Percentiles rank a stretch among this genome's conserved stretches.
phyloP scores from a whole-genome alignment of 1,140 invertebrate species.

The Asbolus verrucosus region DNA sequence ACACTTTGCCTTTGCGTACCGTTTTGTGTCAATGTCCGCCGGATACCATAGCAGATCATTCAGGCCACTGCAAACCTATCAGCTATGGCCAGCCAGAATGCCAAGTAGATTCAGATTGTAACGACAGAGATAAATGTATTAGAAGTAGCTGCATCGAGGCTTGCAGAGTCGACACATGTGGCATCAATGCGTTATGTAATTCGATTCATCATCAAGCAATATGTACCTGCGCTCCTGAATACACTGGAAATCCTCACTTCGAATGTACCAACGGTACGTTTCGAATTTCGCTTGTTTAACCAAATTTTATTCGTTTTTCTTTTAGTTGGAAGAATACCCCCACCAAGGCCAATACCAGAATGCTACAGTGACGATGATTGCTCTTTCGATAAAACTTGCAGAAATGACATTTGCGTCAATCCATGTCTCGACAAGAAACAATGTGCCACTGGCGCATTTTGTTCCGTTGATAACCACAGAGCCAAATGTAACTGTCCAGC shows the following conservation, averaged over 20 bases:
- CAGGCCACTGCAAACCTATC: conserved; percentile 74
- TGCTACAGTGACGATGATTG: conserved; percentile 85
- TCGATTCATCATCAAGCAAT: conserved; percentile 79
- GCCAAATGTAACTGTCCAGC: conserved; percentile 84
- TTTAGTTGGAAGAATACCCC: conserved; percentile 68
- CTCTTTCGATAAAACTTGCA: conserved; percentile 77
- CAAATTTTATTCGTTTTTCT: too few species aligned
- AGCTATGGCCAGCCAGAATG: conserved; percentile 71
- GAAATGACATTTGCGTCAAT: conserved; percentile 81
- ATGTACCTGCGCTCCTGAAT: conserved; percentile 83
- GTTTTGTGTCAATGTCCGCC: conserved; percentile 85
- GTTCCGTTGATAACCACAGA: conserved; percentile 79
- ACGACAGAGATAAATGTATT: conserved; percentile 77
- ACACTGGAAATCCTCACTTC: conserved; percentile 84
- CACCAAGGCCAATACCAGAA: conserved; percentile 70
- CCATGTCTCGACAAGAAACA: conserved; percentile 77
- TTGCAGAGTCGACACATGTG: conserved; percentile 82
- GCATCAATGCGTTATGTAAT: conserved; percentile 86
- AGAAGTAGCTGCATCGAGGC: conserved; percentile 83
- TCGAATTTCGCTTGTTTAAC: conserved; percentile 36
- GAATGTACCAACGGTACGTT: conserved; percentile 78
- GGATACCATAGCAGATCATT: conserved; percentile 74
- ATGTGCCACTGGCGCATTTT: conserved; percentile 83
- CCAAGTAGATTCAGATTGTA: conserved; percentile 79
- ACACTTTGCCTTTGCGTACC: conserved; percentile 82